phyloP scores from a whole-genome alignment of 2,888 invertebrate species.

The Pherbina coryleti region DNA sequence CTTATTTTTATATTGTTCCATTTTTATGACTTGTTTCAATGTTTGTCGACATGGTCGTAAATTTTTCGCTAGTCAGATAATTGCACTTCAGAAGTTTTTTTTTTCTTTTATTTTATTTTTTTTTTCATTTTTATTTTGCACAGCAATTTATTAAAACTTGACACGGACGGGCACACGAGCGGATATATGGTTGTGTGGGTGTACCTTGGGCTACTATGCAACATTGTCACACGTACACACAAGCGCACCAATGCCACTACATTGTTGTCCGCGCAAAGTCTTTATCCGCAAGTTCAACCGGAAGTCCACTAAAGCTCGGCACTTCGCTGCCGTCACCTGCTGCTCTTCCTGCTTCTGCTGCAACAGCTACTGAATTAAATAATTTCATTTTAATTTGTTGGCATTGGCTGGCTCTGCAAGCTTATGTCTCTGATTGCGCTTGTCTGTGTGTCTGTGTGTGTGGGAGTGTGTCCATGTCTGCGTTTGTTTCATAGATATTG shows the following conservation, averaged over 20 bases:
- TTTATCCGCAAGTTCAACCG: slow-evolving; percentile 2
- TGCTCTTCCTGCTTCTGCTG: background rate
- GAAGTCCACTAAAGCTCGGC: slow-evolving; percentile 13
- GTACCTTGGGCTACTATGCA: no score
- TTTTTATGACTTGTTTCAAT: background rate
- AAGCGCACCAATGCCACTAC: background rate
- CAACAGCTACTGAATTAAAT: background rate
- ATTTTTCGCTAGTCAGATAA: slow-evolving; percentile 21
- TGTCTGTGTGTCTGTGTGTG: background rate
- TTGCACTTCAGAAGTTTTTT: slow-evolving; percentile 33
- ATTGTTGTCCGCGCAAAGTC: slow-evolving; percentile 3
- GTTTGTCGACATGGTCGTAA: slow-evolving; percentile 15
- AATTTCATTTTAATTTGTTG: slow-evolving; percentile 8
- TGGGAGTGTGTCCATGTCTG: background rate
- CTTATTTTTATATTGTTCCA: slow-evolving; percentile 1
- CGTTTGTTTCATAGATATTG: background rate
- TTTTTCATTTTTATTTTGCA: background rate
- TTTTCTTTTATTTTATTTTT: no score
- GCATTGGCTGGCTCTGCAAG: background rate
- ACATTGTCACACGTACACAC: slow-evolving; percentile 2
- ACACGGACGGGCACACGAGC: no score
- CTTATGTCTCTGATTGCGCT: background rate
- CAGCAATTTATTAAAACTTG: slow-evolving; percentile 28
- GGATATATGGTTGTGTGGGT: no score
- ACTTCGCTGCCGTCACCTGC: slow-evolving; percentile 11